Evolutionary conservation across 2,797 vertebrate species (phyloP).

Genomic region (Mormyrops boulengeri): DNA sequence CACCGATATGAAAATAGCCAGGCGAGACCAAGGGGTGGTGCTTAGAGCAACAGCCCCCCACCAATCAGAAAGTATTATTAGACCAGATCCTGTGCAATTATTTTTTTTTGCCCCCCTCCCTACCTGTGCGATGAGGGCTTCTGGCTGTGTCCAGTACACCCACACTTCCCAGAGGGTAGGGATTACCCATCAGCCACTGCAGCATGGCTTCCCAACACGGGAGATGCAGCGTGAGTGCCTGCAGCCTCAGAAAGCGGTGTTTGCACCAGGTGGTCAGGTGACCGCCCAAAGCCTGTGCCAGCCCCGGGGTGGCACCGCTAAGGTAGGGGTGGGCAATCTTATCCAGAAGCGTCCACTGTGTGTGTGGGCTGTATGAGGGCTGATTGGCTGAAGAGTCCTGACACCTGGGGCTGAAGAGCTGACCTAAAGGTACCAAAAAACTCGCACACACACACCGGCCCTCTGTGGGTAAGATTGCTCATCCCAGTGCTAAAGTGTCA

Average conservation of each 20-base stretch:
- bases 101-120: neutral
- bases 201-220: neutral
- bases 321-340: neutral
- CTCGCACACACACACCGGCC: neutral
- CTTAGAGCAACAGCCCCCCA: neutral
- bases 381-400: neutral
- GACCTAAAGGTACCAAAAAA: neutral
- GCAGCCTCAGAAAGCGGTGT: neutral
- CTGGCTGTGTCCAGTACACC: neutral
- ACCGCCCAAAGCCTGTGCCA: neutral
- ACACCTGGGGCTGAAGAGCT: neutral
- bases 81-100: neutral
- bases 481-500: neutral
- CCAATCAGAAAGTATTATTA: neutral
- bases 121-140: neutral
- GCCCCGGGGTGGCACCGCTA: neutral
- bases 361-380: neutral
- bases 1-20: neutral
- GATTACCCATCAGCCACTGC: conserved; percentile 3
- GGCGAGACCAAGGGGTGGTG: neutral
- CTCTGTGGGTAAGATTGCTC: neutral
- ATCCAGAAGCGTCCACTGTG: neutral
- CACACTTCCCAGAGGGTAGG: neutral
- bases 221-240: neutral
- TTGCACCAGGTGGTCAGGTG: neutral